A percentile compares a stretch with the other conserved stretches of the same genome.
phyloP scores from a whole-genome alignment of 2,888 invertebrate species.

The Crocallis elinguaria region DNA sequence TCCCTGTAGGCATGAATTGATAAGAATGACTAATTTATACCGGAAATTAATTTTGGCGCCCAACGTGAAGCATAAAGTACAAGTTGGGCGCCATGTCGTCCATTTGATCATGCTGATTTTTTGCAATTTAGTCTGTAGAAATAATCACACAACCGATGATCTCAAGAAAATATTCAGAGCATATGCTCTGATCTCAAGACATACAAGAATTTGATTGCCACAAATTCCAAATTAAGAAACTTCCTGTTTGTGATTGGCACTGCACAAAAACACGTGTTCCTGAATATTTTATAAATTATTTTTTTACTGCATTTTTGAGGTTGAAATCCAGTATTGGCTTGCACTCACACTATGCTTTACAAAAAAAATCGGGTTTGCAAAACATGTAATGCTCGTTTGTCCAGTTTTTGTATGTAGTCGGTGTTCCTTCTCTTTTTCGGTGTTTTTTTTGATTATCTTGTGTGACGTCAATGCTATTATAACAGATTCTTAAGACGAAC shows the following conservation, averaged over 20 bases:
- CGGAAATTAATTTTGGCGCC: too few species aligned
- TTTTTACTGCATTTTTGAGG: conserved; percentile 56
- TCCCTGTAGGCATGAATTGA: too few species aligned
- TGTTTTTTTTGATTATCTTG: conserved; percentile 55
- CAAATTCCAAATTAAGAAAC: conserved; percentile 43
- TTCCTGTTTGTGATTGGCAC: conserved; percentile 66
- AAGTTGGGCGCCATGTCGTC: too few species aligned
- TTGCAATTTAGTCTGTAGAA: too few species aligned
- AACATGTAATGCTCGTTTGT: conserved; percentile 54
- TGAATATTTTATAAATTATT: conserved; percentile 45
- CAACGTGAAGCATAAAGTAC: too few species aligned
- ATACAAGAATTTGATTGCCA: conserved; percentile 40
- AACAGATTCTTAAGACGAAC: conserved; percentile 17
- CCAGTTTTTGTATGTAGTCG: conserved; percentile 75
- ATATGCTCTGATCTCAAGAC: too few species aligned
- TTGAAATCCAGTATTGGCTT: conserved; percentile 74
- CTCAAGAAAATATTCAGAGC: too few species aligned
- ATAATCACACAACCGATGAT: too few species aligned
- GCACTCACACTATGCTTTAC: conserved; percentile 77
- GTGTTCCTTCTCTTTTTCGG: conserved; percentile 83
- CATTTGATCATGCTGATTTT: too few species aligned
- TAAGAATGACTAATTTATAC: too few species aligned
- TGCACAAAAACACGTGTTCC: conserved; percentile 63
- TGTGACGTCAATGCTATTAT: conserved; percentile 56
- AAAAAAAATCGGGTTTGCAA: conserved; percentile 49